phyloP scores from a whole-genome alignment of 92 coral and sea anemone species.

The Siderastrea radians region DNA sequence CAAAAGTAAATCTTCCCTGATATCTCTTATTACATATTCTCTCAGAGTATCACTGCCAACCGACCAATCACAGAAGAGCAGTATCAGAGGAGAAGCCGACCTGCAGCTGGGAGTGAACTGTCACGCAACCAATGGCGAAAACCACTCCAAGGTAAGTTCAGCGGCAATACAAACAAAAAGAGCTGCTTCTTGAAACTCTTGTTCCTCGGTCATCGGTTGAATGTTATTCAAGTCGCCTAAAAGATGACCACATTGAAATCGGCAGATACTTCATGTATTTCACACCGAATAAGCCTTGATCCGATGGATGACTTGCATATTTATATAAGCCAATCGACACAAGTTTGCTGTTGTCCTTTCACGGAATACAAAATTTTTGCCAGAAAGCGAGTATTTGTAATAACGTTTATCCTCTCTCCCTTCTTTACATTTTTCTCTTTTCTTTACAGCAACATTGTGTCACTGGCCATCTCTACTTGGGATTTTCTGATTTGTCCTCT shows the following conservation, averaged over 20 bases:
- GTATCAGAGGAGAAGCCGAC: conserved; percentile 35
- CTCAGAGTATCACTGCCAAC: conserved; percentile 27
- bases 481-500: conserved; percentile 81
- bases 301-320: too few relatives aligned
- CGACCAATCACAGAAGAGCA: conserved; percentile 23
- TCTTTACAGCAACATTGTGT: conserved; percentile 78
- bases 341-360: too few relatives aligned
- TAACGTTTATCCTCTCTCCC: not conserved
- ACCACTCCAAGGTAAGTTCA: conserved; percentile 17
- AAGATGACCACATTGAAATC: too few relatives aligned
- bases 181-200: too few relatives aligned
- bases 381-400: not conserved
- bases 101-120: conserved; percentile 28
- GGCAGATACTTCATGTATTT: too few relatives aligned
- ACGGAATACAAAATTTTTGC: not conserved
- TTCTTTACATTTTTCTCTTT: not conserved
- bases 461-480: conserved; percentile 86
- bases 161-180: too few relatives aligned
- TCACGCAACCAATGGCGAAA: conserved; percentile 21
- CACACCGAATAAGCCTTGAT: too few relatives aligned
- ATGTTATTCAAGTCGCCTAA: too few relatives aligned
- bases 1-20: not conserved
- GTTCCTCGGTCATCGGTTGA: too few relatives aligned
- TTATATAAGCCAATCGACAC: too few relatives aligned
- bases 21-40: not conserved